These are phyloP conservation scores for Zosterops borbonicus DNA, from an alignment of 2,113 vertebrate genomes.

Conservation along the genomic window DNA sequence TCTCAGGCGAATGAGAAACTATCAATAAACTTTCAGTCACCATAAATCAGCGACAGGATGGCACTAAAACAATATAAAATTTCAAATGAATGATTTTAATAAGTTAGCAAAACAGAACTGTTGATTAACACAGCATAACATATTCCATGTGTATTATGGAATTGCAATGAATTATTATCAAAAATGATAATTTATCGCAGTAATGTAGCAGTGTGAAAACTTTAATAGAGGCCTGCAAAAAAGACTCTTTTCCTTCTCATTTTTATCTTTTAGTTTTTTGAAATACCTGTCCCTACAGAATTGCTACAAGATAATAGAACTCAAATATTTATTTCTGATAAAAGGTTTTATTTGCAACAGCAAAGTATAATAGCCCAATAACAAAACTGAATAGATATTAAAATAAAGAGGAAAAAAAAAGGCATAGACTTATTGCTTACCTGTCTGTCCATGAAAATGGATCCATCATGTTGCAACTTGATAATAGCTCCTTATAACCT, in stretches of 20 bases:
- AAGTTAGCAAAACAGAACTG: constrained; percentile 1
- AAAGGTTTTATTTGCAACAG: constrained; percentile 49
- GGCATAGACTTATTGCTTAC: neutral
- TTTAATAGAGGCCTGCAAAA: neutral
- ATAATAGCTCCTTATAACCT: neutral
- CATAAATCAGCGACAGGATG: neutral
- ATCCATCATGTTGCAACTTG: neutral
- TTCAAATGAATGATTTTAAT: constrained; percentile 12
- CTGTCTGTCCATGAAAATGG: neutral
- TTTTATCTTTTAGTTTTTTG: constrained; percentile 26
- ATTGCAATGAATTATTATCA: constrained; percentile 4
- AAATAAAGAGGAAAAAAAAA: neutral
- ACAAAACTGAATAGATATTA: constrained; percentile 3
- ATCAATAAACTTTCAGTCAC: neutral
- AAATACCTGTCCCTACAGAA: constrained; percentile 28
- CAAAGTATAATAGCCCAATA: constrained; percentile 42
- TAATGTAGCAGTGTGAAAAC: neutral
- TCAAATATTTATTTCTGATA: constrained; percentile 51
- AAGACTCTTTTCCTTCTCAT: neutral
- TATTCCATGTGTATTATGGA: neutral
- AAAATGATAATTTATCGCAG: neutral
- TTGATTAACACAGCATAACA: constrained; percentile 35
- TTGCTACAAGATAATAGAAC: constrained; percentile 11
- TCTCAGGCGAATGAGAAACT: neutral
- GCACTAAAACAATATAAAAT: neutral